phyloP scores from a whole-genome alignment of 2,888 invertebrate species.

The Eurytoma californica region DNA sequence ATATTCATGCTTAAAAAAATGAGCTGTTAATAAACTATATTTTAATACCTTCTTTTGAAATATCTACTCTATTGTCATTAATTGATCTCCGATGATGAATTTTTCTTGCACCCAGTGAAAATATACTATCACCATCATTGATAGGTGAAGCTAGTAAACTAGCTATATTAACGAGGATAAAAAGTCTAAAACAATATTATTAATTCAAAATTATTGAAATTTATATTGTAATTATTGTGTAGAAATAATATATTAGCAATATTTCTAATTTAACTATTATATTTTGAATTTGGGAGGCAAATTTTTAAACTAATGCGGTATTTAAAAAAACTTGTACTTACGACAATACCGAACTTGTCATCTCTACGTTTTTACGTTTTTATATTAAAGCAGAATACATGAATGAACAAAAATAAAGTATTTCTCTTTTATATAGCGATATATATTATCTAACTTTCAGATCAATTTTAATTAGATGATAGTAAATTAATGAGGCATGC shows the following conservation, averaged over 20 bases:
- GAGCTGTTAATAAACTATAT: not conserved
- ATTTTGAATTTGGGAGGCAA: too few species aligned
- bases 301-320: not conserved
- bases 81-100: not conserved
- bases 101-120: not conserved
- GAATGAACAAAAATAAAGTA: not conserved
- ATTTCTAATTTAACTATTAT: too few species aligned
- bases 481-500: conserved; percentile 16
- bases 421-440: conserved; percentile 32
- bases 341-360: conserved; percentile 12
- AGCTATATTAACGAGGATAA: not conserved
- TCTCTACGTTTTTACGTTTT: not conserved
- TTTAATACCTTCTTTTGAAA: not conserved
- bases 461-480: conserved; percentile 34
- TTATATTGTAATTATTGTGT: too few species aligned
- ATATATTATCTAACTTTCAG: conserved; percentile 14
- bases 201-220: not conserved
- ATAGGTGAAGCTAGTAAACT: not conserved
- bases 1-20: too few species aligned
- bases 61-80: not conserved
- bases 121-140: not conserved
- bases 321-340: conserved; percentile 4
- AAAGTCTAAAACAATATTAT: not conserved
- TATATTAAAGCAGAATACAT: not conserved
- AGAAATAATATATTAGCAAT: too few species aligned